phyloP scores from a whole-genome alignment of 2,888 invertebrate genomes.

The Caenorhabditis sp. region DNA sequence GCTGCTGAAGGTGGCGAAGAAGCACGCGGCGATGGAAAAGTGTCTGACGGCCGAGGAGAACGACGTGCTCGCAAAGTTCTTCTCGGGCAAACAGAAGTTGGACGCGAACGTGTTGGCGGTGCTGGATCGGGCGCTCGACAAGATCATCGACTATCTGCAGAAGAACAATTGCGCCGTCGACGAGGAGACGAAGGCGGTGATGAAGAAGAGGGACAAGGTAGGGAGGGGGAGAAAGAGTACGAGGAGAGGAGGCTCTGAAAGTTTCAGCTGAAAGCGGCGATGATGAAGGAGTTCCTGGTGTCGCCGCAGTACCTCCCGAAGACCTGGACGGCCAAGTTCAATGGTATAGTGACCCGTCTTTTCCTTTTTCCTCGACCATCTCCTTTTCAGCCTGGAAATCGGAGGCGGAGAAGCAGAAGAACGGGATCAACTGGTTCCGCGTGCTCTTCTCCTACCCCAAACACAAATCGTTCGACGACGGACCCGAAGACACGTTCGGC shows the following conservation, averaged over 20 bases:
- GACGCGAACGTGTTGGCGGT: conserved; percentile 32
- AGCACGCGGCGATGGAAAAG: conserved; percentile 54
- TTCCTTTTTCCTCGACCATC: background rate
- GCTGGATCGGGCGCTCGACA: conserved; percentile 56
- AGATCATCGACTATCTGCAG: conserved; percentile 60
- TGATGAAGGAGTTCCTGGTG: conserved; percentile 60
- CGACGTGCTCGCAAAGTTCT: conserved; percentile 59
- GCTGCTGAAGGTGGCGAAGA: conserved; percentile 55
- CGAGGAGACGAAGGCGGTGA: conserved; percentile 54
- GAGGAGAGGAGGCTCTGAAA: background rate
- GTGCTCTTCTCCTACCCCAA: conserved; percentile 56
- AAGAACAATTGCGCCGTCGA: conserved; percentile 56
- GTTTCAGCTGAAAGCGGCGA: conserved; percentile 55
- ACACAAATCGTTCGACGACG: conserved; percentile 64
- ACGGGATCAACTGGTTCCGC: conserved; percentile 63
- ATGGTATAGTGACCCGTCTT: conserved; percentile 8
- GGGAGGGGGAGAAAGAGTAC: background rate
- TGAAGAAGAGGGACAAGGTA: conserved; percentile 56
- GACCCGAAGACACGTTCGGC: conserved; percentile 61
- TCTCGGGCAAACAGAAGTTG: conserved; percentile 59
- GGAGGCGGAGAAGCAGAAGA: conserved; percentile 58
- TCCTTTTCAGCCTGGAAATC: conserved; percentile 52
- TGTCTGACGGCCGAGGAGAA: conserved; percentile 56
- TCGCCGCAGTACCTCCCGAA: conserved; percentile 64
- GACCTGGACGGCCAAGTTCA: conserved; percentile 59